Base-by-base conservation (phyloP, 2,888 invertebrate genomes). In the Prosopocoilus inquinatus region DNA sequence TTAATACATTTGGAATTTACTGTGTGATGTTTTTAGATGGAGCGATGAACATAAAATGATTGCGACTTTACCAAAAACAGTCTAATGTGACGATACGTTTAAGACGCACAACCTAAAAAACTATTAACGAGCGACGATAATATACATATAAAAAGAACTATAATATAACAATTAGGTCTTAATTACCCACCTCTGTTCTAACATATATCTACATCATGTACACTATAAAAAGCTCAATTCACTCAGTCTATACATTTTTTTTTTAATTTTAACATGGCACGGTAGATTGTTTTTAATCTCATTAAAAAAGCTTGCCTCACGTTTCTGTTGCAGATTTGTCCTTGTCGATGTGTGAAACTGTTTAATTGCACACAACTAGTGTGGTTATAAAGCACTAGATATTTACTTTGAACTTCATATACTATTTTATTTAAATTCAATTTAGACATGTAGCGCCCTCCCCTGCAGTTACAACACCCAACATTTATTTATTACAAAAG, bases 181-280 rank as follows among this genome's bases (percentile, higher is more conserved):
- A 53, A 56, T 58, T 63, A 67, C 66, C 66, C 67, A 68, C 64
- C 67, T 70, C 65, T 69, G 62, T 49, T 66, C 65, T 69, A 69
- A 68, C 65, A 67, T 62, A 61, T 64, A 67, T 61, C 65, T 62
- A 64, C 50, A 57, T 60, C 53, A 61, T 59, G 58, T 55, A 57
- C 62, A 58, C 64, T 70, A 67, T 69, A 59, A 70, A 71, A 72
- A 70, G 71, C 70, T 67, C 53, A 64, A 67, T 62, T 67, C 64
- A 64, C 61, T 66, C 63, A 64, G 60, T 64, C 62, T 64, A 60
- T 50, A 35, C 16, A 9, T 36, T 28, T 38, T 38, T 53, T 44
- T 54, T 68, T 63, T 64, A 69, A 64, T 28, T 28, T 28, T 38
- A 13, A 38, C 13, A 38, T 38, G 13, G 38, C 38, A 38, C 13